Percentiles rank a stretch among this genome's conserved stretches.
Evolutionary conservation across 2,113 vertebrate genomes (phyloP).

Genomic region (Brachyhypopomus occidentalis): DNA sequence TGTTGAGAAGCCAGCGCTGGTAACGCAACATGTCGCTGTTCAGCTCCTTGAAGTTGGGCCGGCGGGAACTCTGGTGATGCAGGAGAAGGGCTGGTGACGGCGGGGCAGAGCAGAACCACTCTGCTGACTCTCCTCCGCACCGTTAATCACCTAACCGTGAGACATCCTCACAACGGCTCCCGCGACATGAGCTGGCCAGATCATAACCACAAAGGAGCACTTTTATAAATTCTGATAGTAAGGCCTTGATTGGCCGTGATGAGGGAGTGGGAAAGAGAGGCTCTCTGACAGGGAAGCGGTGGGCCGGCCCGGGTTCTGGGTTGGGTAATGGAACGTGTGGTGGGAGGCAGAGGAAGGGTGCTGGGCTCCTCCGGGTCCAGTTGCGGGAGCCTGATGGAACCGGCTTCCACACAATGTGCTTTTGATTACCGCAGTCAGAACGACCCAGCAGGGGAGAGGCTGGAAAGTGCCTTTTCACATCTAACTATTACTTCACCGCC

Average conservation of each 20-base stretch:
- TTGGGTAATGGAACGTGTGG: constrained; percentile 44
- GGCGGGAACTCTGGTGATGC: constrained; percentile 81
- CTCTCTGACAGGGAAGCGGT: constrained; percentile 52
- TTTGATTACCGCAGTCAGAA: constrained; percentile 51
- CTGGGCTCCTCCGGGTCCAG: constrained; percentile 12
- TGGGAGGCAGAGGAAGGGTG: constrained; percentile 26
- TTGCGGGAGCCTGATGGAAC: constrained; percentile 40
- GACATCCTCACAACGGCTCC: neutral
- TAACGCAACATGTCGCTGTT: constrained; percentile 85
- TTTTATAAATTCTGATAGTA: constrained; percentile 5
- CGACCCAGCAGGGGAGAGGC: constrained; percentile 5
- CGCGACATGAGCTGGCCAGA: constrained; percentile 1
- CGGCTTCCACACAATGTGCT: constrained; percentile 37
- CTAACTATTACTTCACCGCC: constrained; percentile 42
- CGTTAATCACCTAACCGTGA: constrained; percentile 17
- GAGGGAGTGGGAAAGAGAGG: constrained; percentile 6
- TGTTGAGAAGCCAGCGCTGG: constrained; percentile 93
- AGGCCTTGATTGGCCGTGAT: constrained; percentile 36
- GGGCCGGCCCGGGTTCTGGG: constrained; percentile 27
- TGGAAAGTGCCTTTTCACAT: constrained; percentile 49
- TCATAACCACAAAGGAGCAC: constrained; percentile 8
- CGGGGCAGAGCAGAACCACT: too few species aligned
- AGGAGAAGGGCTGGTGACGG: neutral
- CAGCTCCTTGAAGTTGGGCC: constrained; percentile 92
- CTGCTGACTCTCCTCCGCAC: neutral